Percentiles rank a stretch among this genome's conserved stretches.
phyloP scores from a whole-genome alignment of 2,113 vertebrate species.

The Phaethon lepturus region DNA sequence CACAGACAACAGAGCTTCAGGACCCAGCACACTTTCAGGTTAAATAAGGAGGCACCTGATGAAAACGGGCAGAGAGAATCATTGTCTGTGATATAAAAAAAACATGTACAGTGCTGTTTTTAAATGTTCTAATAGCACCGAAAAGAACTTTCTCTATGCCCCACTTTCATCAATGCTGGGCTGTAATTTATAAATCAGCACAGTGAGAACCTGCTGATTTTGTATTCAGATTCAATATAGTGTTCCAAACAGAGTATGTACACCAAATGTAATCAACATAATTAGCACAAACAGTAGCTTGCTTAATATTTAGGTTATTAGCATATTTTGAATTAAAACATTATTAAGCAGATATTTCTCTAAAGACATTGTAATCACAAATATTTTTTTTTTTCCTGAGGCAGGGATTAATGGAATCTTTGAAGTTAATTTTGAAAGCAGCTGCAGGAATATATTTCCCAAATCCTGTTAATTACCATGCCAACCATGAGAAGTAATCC shows the following conservation, averaged over 20 bases:
- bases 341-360: slow-evolving; percentile 53
- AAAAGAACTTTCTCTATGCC: slow-evolving; percentile 4
- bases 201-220: slow-evolving; percentile 38
- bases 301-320: slow-evolving; percentile 51
- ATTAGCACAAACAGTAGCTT: slow-evolving; percentile 51
- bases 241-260: slow-evolving; percentile 42
- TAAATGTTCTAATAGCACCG: background rate
- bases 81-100: background rate
- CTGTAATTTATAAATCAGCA: slow-evolving; percentile 31
- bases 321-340: slow-evolving; percentile 62
- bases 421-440: slow-evolving; percentile 67
- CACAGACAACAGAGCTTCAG: background rate
- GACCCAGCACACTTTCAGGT: background rate
- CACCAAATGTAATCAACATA: slow-evolving; percentile 30
- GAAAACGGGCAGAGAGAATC: background rate
- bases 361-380: slow-evolving; percentile 46
- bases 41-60: background rate
- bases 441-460: slow-evolving; percentile 47
- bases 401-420: slow-evolving; percentile 62
- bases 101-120: background rate
- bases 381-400: slow-evolving; percentile 12
- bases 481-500: slow-evolving; percentile 50
- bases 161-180: background rate
- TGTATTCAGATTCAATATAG: slow-evolving; percentile 35
- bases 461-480: slow-evolving; percentile 65